These are phyloP conservation scores for Artibeus lituratus DNA, from an alignment of 2,797 vertebrate genomes.

Conservation along the genomic window DNA sequence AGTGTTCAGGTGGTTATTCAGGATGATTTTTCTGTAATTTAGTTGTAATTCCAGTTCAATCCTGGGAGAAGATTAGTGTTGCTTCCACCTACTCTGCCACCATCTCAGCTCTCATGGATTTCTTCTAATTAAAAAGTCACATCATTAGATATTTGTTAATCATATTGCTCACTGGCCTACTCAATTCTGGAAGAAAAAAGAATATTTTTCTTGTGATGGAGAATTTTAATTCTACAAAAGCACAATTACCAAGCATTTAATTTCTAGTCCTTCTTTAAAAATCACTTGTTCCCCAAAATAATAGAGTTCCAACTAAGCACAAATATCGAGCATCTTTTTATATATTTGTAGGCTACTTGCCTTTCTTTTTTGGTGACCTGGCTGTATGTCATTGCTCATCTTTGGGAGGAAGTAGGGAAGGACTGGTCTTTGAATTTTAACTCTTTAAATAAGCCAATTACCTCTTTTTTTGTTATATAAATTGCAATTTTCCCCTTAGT, in stretches of 20 bases:
- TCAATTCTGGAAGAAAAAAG: background rate
- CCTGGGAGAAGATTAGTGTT: too few species aligned
- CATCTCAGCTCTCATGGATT: background rate
- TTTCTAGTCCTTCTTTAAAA: background rate
- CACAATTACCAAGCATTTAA: background rate
- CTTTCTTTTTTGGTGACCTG: background rate
- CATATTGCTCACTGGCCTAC: background rate
- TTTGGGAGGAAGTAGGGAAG: background rate
- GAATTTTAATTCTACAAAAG: background rate
- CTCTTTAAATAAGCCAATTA: background rate
- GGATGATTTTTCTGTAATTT: too few species aligned
- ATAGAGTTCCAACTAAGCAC: background rate
- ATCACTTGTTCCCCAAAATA: background rate
- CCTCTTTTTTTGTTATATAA: background rate
- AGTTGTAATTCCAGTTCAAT: too few species aligned
- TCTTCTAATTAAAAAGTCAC: background rate
- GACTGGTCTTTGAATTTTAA: background rate
- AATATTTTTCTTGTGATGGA: background rate
- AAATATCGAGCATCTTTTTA: background rate
- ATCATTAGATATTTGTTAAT: background rate
- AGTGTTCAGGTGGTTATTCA: too few species aligned
- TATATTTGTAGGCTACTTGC: background rate
- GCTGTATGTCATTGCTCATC: background rate
- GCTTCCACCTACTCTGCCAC: too few species aligned
- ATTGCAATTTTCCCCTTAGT: background rate